Evolutionary conservation across 2,888 invertebrate genomes (phyloP).

Genomic region (Buathra laborator): DNA sequence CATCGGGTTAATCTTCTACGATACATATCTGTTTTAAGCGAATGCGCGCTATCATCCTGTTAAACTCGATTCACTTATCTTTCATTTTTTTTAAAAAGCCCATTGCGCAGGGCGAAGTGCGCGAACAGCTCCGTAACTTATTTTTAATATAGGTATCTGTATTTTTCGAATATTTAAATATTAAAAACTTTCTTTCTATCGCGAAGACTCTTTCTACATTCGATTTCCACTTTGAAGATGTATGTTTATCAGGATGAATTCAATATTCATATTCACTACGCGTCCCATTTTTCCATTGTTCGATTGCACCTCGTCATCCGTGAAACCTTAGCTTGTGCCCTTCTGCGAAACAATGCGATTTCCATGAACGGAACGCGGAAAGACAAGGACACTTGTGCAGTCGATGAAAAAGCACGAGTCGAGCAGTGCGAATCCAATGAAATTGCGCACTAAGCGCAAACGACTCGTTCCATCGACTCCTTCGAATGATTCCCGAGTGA

Average conservation of each 20-base stretch:
- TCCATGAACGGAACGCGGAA: slow-evolving; percentile 13
- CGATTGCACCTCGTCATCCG: background rate
- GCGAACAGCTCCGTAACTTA: too few relatives aligned
- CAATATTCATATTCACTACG: background rate
- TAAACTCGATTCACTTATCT: background rate
- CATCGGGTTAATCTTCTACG: background rate
- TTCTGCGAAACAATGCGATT: slow-evolving; percentile 20
- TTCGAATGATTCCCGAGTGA: background rate
- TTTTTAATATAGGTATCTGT: too few relatives aligned
- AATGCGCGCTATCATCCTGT: background rate
- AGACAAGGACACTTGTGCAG: background rate
- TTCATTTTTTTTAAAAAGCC: background rate
- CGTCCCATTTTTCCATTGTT: background rate
- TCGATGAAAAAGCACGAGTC: background rate
- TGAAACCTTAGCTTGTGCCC: background rate
- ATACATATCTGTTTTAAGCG: background rate
- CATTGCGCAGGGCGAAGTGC: too few relatives aligned
- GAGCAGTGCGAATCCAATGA: background rate
- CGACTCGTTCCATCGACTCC: background rate
- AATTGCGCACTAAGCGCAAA: slow-evolving; percentile 17
- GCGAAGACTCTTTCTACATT: too few relatives aligned
- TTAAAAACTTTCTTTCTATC: background rate
- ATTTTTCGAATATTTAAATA: too few relatives aligned
- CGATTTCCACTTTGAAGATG: too few relatives aligned
- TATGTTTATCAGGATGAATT: background rate